Evolutionary conservation across 2,888 invertebrate species (phyloP).

Genomic region (Abrostola tripartita): DNA sequence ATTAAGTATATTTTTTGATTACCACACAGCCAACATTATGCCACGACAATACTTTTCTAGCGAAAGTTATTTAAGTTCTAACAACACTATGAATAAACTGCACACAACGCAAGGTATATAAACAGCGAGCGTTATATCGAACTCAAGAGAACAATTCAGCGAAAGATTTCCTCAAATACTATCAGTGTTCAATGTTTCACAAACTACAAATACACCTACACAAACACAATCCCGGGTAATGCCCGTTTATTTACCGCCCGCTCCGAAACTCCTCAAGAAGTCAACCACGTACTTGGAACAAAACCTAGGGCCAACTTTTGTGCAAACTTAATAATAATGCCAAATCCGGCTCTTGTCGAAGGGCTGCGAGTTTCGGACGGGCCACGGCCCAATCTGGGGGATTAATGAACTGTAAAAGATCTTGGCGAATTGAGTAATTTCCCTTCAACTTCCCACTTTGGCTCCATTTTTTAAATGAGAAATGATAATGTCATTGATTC

Average conservation of each 20-base stretch:
- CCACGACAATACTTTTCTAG: too few species aligned
- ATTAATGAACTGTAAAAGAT: slow-evolving; percentile 86
- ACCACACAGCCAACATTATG: too few species aligned
- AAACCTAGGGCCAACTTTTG: slow-evolving; percentile 22
- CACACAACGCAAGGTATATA: too few species aligned
- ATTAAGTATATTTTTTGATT: too few species aligned
- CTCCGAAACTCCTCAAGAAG: slow-evolving; percentile 16
- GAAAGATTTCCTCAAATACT: not conserved
- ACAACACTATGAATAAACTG: too few species aligned
- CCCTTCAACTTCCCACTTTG: slow-evolving; percentile 63
- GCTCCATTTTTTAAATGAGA: slow-evolving; percentile 71
- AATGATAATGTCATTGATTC: slow-evolving; percentile 72
- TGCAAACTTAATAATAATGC: slow-evolving; percentile 35
- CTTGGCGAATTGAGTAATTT: slow-evolving; percentile 80
- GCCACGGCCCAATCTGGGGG: slow-evolving; percentile 76
- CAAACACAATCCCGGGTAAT: slow-evolving; percentile 1
- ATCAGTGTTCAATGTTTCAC: not conserved
- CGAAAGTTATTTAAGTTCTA: too few species aligned
- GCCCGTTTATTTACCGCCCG: slow-evolving; percentile 3
- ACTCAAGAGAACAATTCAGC: not conserved
- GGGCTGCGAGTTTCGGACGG: slow-evolving; percentile 73
- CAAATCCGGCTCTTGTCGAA: slow-evolving; percentile 65
- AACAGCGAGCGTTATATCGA: too few species aligned
- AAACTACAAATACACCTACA: slow-evolving; percentile 2
- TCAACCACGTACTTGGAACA: slow-evolving; percentile 16